These are phyloP conservation scores for Scelioninae gen. 1 DNA, from an alignment of 2,888 invertebrate genomes.

Conservation along the genomic window DNA sequence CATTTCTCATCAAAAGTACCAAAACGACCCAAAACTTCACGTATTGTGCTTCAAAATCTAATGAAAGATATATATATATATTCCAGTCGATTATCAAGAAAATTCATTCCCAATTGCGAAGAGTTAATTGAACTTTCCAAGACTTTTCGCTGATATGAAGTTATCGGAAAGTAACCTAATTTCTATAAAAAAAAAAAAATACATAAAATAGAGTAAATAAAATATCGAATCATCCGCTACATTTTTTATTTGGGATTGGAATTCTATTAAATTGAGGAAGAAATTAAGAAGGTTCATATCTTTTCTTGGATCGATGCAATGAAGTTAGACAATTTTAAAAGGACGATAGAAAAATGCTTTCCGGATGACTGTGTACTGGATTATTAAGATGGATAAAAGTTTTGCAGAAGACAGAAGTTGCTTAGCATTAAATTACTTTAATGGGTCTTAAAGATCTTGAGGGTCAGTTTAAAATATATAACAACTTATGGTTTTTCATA, in stretches of 20 bases:
- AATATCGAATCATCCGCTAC: too few species aligned
- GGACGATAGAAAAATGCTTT: constrained; percentile 50
- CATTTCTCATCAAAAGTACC: too few species aligned
- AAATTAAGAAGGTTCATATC: constrained; percentile 46
- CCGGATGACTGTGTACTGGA: constrained; percentile 45
- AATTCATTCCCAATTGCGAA: constrained; percentile 43
- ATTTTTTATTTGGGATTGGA: constrained; percentile 45
- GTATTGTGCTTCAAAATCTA: too few species aligned
- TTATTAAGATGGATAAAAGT: constrained; percentile 50
- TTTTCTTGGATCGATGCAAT: constrained; percentile 29
- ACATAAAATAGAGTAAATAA: too few species aligned
- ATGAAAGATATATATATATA: too few species aligned
- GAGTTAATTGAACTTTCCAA: constrained; percentile 61
- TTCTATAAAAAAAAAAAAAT: constrained; percentile 50
- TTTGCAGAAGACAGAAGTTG: constrained; percentile 16
- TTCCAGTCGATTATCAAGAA: too few species aligned
- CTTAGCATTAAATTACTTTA: constrained; percentile 29
- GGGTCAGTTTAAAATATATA: constrained; percentile 11
- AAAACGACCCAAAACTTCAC: too few species aligned
- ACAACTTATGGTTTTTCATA: background rate
- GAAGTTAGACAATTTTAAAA: constrained; percentile 45
- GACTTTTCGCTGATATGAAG: constrained; percentile 60
- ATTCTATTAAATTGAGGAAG: constrained; percentile 58
- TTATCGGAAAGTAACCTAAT: constrained; percentile 63
- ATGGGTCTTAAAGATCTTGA: background rate